Percentiles rank a stretch among this genome's conserved stretches.
Evolutionary conservation across 2,113 vertebrate genomes (phyloP).

Genomic region (Semicossyphus pulcher): DNA sequence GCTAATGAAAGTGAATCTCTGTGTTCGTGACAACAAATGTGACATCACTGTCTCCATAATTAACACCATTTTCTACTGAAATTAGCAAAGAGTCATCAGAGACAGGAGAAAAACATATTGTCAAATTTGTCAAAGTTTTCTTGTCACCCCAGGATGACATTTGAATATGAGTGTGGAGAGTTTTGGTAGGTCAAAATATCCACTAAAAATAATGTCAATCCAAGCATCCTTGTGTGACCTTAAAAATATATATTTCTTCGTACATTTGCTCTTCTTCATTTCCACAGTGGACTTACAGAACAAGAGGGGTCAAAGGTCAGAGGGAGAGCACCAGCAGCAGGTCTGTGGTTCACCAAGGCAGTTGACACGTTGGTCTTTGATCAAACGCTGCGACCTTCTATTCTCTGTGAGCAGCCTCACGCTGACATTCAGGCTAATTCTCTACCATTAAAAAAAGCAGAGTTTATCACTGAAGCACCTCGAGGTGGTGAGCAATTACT

Average conservation of each 20-base stretch:
- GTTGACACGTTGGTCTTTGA: slow-evolving; percentile 16
- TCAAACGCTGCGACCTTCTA: slow-evolving; percentile 33
- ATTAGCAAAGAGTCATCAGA: background rate
- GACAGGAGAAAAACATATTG: background rate
- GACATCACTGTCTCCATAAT: background rate
- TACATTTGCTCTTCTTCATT: too few relatives aligned
- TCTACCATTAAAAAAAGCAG: slow-evolving; percentile 16
- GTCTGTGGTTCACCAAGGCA: background rate
- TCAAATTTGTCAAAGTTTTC: background rate
- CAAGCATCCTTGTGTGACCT: too few relatives aligned
- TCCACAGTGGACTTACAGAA: too few relatives aligned
- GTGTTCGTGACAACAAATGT: background rate
- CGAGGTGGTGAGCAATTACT: background rate
- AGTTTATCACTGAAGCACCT: slow-evolving; percentile 13
- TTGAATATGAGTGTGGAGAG: too few relatives aligned
- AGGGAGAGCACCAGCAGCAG: too few relatives aligned
- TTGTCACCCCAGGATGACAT: background rate
- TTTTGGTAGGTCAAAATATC: too few relatives aligned
- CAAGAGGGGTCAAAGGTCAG: slow-evolving; percentile 37
- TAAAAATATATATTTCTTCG: too few relatives aligned
- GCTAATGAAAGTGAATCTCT: background rate
- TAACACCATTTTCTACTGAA: background rate
- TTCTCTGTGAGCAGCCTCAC: slow-evolving; percentile 6
- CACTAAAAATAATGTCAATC: too few relatives aligned
- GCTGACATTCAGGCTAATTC: slow-evolving; percentile 16